Percentiles rank a stretch among this genome's conserved stretches.
Conservation (phyloP, 2,113 vertebrate species). For the Naja naja region DNA sequence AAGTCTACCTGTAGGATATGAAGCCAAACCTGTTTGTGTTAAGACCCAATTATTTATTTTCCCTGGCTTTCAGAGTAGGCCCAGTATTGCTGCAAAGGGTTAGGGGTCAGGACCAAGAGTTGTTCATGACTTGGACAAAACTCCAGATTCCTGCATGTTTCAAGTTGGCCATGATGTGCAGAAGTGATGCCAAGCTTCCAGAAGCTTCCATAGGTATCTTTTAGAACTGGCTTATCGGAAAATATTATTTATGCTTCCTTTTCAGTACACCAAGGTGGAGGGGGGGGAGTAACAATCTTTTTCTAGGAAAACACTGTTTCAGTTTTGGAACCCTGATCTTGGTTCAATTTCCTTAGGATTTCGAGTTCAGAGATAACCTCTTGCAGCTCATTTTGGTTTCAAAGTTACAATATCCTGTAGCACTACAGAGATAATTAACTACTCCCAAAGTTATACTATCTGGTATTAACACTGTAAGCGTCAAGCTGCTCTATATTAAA, state of each 20-base stretch:
- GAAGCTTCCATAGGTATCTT: background rate
- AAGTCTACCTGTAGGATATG: background rate
- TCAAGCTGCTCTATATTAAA: background rate
- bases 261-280: background rate
- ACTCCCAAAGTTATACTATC: slow-evolving; percentile 31
- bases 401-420: slow-evolving; percentile 36
- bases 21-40: background rate
- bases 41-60: background rate
- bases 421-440: slow-evolving; percentile 36
- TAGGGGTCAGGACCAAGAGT: background rate
- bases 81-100: background rate
- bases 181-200: background rate
- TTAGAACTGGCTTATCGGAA: background rate
- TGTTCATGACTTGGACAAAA: background rate
- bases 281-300: background rate
- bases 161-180: background rate
- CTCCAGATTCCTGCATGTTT: background rate
- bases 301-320: background rate
- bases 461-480: background rate
- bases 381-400: slow-evolving; percentile 31
- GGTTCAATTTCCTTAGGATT: slow-evolving; percentile 39
- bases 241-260: background rate
- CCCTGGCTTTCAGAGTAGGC: background rate
- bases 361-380: slow-evolving; percentile 29
- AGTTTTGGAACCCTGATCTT: slow-evolving; percentile 7